These are phyloP conservation scores for Oreochromis niloticus DNA, from an alignment of 2,113 vertebrate species.

Conservation along the genomic window DNA sequence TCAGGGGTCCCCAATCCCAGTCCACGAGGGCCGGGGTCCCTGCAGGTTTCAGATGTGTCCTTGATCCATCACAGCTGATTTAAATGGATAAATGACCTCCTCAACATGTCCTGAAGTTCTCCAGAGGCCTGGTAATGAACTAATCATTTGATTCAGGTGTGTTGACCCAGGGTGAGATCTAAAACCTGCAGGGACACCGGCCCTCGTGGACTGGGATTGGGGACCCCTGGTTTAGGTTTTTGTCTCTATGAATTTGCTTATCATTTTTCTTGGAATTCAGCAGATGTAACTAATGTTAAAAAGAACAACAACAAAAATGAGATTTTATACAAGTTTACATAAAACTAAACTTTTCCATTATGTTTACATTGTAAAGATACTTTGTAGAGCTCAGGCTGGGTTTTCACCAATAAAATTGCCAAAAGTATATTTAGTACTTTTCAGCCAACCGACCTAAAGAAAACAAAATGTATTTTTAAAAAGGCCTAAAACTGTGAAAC, in stretches of 20 bases:
- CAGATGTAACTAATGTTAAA: neutral
- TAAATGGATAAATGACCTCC: too few relatives aligned
- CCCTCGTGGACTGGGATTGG: too few relatives aligned
- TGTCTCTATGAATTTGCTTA: neutral
- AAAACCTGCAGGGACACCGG: too few relatives aligned
- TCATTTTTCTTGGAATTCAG: neutral
- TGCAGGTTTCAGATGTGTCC: too few relatives aligned
- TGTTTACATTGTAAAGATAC: neutral
- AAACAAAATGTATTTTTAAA: neutral
- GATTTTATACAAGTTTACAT: neutral
- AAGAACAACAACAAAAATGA: neutral
- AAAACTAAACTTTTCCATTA: neutral
- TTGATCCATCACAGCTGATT: too few relatives aligned
- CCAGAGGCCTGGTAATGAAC: too few relatives aligned
- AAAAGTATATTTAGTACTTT: neutral
- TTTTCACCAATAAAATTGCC: neutral
- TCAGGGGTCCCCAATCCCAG: too few relatives aligned
- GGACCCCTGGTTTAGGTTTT: neutral
- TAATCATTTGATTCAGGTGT: too few relatives aligned
- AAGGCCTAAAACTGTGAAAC: neutral
- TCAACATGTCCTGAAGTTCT: too few relatives aligned
- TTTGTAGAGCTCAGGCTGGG: neutral
- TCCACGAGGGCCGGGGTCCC: too few relatives aligned
- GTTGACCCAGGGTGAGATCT: too few relatives aligned
- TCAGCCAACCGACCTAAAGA: neutral